Evolutionary conservation across 2,888 invertebrate species (phyloP).

Genomic region (Ornithoptera priamus): DNA sequence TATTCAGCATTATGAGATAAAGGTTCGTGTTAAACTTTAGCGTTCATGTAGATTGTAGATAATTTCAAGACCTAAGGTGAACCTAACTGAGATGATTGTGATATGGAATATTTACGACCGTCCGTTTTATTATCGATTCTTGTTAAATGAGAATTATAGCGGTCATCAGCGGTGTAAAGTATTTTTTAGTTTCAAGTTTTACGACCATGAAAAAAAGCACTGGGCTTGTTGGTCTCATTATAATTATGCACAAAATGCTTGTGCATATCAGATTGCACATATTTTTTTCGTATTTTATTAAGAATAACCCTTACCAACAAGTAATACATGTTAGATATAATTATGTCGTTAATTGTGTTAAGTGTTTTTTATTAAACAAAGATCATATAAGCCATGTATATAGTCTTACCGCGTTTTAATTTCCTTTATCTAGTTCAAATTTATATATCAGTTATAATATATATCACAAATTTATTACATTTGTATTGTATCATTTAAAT

Average conservation of each 20-base stretch:
- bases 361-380: too few species aligned
- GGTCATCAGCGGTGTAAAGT: conserved; percentile 13
- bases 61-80: conserved; percentile 30
- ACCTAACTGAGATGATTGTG: conserved; percentile 25
- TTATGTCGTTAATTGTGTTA: too few species aligned
- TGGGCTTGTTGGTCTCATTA: background rate
- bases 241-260: background rate
- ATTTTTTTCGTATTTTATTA: too few species aligned
- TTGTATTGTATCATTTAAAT: too few species aligned
- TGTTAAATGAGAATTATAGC: conserved; percentile 25
- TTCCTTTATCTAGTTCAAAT: too few species aligned
- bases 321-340: too few species aligned
- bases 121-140: conserved; percentile 27
- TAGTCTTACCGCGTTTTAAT: too few species aligned
- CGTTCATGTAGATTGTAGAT: conserved; percentile 27
- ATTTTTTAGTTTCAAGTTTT: background rate
- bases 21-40: conserved; percentile 29
- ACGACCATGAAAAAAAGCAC: background rate
- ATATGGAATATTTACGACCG: conserved; percentile 27
- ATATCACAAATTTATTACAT: too few species aligned
- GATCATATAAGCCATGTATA: too few species aligned
- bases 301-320: too few species aligned
- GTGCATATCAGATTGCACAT: background rate
- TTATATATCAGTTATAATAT: too few species aligned
- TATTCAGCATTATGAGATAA: conserved; percentile 24